Percentiles rank a stretch among this genome's conserved stretches.
phyloP scores from a whole-genome alignment of 2,113 vertebrate species.

The Ictidomys tridecemlineatus region DNA sequence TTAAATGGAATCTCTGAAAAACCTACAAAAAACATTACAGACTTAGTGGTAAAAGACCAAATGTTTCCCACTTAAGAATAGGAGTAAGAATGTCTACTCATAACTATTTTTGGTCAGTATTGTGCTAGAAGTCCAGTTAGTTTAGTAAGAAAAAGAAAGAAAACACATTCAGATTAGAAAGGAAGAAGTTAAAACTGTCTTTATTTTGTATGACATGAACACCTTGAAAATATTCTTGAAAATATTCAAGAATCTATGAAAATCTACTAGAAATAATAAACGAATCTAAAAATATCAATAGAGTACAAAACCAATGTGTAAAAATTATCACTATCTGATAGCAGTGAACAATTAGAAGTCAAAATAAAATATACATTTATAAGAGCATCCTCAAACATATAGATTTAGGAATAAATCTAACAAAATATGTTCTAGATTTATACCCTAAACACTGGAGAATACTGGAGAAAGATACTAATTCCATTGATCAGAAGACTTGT shows the following conservation, averaged over 20 bases:
- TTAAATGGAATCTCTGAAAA: not conserved
- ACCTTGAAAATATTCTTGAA: no score
- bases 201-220: no score
- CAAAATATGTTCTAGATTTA: no score
- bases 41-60: not conserved
- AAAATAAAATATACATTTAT: not conserved
- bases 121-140: not conserved
- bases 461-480: not conserved
- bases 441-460: no score
- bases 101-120: not conserved
- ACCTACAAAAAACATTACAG: not conserved
- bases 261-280: not conserved
- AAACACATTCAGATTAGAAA: no score
- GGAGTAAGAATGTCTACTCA: no score
- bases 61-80: not conserved
- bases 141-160: not conserved
- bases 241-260: not conserved
- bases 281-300: not conserved
- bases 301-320: not conserved
- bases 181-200: no score
- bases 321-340: not conserved
- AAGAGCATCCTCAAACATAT: not conserved
- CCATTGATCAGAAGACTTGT: not conserved
- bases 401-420: no score
- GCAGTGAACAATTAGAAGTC: not conserved